Conservation (phyloP, 2,113 vertebrate genomes). For the Albula goreensis region DNA sequence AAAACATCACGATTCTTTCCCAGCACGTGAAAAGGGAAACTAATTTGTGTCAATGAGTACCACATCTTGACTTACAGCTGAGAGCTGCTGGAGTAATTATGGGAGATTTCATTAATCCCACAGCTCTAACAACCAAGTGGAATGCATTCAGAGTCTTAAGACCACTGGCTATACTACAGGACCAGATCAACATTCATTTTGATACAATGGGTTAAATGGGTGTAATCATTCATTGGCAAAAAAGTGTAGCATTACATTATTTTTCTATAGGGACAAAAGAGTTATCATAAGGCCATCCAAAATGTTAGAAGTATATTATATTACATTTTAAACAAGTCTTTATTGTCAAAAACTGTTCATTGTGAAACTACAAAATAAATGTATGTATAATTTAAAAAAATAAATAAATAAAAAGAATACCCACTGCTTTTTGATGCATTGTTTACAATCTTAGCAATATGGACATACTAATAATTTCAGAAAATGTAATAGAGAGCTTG, state of each 20-base stretch:
- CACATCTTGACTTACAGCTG: neutral
- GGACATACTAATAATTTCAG: no score
- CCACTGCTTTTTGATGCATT: no score
- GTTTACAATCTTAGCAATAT: no score
- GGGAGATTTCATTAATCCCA: conserved; percentile 47
- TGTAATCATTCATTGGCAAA: no score
- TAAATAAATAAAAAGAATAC: no score
- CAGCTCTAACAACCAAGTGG: neutral
- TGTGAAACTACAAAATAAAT: neutral
- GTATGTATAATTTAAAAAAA: neutral
- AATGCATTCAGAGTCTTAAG: neutral
- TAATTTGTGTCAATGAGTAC: neutral
- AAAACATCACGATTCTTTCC: conserved; percentile 22
- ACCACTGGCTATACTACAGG: neutral
- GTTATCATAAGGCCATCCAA: neutral
- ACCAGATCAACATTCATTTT: neutral
- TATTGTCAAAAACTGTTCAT: neutral
- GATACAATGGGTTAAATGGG: neutral
- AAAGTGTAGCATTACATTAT: no score
- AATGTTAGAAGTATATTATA: neutral
- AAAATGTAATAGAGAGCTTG: no score
- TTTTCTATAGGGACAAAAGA: no score
- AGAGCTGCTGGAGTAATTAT: conserved; percentile 25
- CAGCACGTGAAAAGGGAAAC: conserved; percentile 31
- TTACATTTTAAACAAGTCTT: neutral